Evolutionary conservation across 1,140 invertebrate genomes (phyloP).

Genomic region (Coboldia fuscipes): DNA sequence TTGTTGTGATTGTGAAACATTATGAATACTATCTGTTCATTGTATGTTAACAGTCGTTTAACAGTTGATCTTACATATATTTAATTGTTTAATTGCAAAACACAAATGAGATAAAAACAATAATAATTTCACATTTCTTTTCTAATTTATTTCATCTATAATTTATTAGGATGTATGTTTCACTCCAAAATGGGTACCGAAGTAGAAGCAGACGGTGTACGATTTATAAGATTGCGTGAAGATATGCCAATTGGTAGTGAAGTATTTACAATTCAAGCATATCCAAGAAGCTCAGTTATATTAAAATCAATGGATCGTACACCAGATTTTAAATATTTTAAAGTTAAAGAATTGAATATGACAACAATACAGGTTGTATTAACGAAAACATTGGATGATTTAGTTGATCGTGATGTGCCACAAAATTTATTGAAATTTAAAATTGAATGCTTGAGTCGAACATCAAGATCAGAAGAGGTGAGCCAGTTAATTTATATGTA

Average conservation of each 20-base stretch:
- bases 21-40: too few species aligned
- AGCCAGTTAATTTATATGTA: slow-evolving; percentile 3
- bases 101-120: too few species aligned
- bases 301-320: slow-evolving; percentile 11
- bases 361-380: slow-evolving; percentile 50
- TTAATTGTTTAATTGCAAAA: too few species aligned
- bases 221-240: slow-evolving; percentile 18
- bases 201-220: slow-evolving; percentile 14
- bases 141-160: not conserved
- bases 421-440: slow-evolving; percentile 68
- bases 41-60: too few species aligned
- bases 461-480: slow-evolving; percentile 22
- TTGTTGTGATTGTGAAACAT: too few species aligned
- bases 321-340: slow-evolving; percentile 19
- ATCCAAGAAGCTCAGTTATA: slow-evolving; percentile 13
- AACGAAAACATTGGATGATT: slow-evolving; percentile 47
- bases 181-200: not conserved
- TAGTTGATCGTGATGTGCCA: slow-evolving; percentile 57
- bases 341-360: slow-evolving; percentile 26
- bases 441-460: slow-evolving; percentile 28
- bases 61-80: too few species aligned
- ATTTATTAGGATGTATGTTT: not conserved
- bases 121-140: too few species aligned
- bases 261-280: slow-evolving; percentile 16
- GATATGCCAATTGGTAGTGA: slow-evolving; percentile 17